Percentiles rank a stretch among this genome's conserved stretches.
phyloP scores from a whole-genome alignment of 2,113 vertebrate genomes.

The Perognathus longimembris region DNA sequence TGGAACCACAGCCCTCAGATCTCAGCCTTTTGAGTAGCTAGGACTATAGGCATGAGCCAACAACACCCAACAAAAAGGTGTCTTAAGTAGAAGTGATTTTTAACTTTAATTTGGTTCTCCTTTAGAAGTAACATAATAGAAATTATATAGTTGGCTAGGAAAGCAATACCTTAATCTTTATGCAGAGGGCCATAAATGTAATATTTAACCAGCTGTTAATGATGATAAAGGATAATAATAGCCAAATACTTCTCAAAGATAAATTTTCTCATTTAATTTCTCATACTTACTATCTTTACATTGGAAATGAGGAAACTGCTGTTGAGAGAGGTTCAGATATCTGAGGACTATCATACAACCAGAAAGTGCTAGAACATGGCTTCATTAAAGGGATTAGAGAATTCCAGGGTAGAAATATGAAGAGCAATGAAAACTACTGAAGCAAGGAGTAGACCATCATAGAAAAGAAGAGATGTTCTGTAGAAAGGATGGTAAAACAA shows the following conservation, averaged over 20 bases:
- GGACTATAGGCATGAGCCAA: no score
- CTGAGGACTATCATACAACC: constrained; percentile 4
- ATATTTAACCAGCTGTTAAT: constrained; percentile 64
- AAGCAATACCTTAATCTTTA: constrained; percentile 30
- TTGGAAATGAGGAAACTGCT: constrained; percentile 44
- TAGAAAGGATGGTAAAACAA: constrained; percentile 40
- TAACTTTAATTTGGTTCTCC: constrained; percentile 55
- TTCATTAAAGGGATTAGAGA: constrained; percentile 52
- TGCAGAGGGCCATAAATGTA: constrained; percentile 49
- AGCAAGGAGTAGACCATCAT: neutral
- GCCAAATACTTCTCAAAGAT: constrained; percentile 38
- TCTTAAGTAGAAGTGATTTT: constrained; percentile 61
- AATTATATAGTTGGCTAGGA: constrained; percentile 31
- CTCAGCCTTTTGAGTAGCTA: no score
- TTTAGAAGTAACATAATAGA: constrained; percentile 41
- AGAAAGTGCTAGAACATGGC: neutral
- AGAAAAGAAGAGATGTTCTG: constrained; percentile 2
- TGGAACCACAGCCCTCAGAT: no score
- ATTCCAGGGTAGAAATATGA: constrained; percentile 6
- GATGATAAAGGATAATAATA: constrained; percentile 49
- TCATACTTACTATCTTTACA: constrained; percentile 54
- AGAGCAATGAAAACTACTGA: constrained; percentile 22
- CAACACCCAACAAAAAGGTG: neutral
- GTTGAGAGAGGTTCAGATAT: constrained; percentile 54
- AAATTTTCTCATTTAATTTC: constrained; percentile 56